Conservation (phyloP, 37 sponge, comb jelly and placozoan genomes). For the Geodia barretti region DNA sequence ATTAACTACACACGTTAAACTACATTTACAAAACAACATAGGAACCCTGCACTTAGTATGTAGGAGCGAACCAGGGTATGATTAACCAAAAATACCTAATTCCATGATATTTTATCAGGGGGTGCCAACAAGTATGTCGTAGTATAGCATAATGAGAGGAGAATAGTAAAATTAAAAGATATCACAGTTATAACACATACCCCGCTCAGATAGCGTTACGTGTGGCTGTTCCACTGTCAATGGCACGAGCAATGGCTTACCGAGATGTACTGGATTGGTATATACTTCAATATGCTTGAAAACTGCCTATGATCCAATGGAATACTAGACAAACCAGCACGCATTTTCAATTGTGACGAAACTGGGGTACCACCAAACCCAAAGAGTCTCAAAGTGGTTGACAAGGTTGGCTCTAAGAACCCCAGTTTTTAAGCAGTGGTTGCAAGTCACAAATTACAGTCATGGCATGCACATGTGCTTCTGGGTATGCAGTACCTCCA, state of each 20-base stretch:
- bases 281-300: slow-evolving; percentile 34
- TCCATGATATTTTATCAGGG: no score
- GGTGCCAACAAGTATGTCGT: no score
- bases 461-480: slow-evolving; percentile 48
- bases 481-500: slow-evolving; percentile 44
- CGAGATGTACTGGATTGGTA: not conserved
- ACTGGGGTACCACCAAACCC: slow-evolving; percentile 29
- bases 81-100: no score
- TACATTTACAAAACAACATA: no score
- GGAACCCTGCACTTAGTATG: no score
- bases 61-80: no score
- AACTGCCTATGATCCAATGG: slow-evolving; percentile 22
- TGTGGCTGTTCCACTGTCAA: not conserved
- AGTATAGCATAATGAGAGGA: no score
- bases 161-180: no score
- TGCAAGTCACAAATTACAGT: slow-evolving; percentile 58
- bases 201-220: slow-evolving; percentile 13
- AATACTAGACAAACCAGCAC: slow-evolving; percentile 21
- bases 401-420: not conserved
- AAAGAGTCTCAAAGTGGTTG: slow-evolving; percentile 11
- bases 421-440: not conserved
- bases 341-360: slow-evolving; percentile 48
- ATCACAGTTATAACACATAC: no score
- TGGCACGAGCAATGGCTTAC: slow-evolving; percentile 17
- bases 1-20: no score